Evolutionary conservation across 1,140 invertebrate genomes (phyloP), one percentile per base, ranked within the genome.

Genomic region (Paracyclopina nana): DNA sequence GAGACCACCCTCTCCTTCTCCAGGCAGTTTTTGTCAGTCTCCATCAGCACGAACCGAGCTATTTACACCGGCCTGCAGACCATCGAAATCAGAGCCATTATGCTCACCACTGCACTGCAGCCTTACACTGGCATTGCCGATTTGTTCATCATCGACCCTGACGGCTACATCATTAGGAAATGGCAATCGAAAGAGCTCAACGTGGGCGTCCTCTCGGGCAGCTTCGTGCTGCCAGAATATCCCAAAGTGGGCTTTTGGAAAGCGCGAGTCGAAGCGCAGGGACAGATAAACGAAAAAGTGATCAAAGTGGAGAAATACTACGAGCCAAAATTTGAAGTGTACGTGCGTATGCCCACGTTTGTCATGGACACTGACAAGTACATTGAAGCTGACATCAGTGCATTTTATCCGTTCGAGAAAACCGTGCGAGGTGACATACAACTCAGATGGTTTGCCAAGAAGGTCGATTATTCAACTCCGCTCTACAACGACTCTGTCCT

Each of bases 291-390:
- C 55, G 63, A 70, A 50, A 63, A 67, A 52, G 53, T 38, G 27
- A 63, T 71, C 29, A 58, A 61, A 43, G 63, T 72, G 5, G 67
- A 70, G 55, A 64, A 63, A 52, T 69, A 66, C 57, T 69, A 65
- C 54, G 56, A 58, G 6, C 65, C 66, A n/a, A 57, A 62, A 43
- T 68, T 67, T 58, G 68, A 70, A 58, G 67, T 69, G 57, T 57
- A 56, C 28, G 48, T 55, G 42, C 53, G 57, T 50, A 58, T 63
- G 57, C 60, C 62, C 12, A 59, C 63, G 14, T 67, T 62, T 53
- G 57, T 64, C 9, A 34, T 63, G 34, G 60, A 62, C 9, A 62
- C 58, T 3, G 65, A 65, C 20, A 60, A 64, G 50, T 54, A 46
- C 16, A 53, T 69, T 11, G 56, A 52, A 16, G 65, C 60, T 1